Percentiles rank a stretch among this genome's conserved stretches.
Conservation (phyloP, 2,797 vertebrate genomes). For the Cossypha polioptera region DNA sequence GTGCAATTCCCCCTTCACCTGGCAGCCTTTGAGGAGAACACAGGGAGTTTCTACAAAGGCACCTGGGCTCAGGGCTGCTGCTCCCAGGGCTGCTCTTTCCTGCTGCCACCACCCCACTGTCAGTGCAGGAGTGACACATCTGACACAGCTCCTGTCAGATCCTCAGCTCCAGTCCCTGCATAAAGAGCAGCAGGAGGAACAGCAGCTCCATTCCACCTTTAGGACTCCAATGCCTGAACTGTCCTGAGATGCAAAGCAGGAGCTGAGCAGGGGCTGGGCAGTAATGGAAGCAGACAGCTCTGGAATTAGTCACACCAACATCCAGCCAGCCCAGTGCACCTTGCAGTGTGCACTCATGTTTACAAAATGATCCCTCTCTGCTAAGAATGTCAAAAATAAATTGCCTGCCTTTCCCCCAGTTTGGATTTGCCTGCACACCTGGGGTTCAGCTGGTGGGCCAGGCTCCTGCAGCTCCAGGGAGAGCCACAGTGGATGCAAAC, state of each 20-base stretch:
- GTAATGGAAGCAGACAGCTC: slow-evolving; percentile 58
- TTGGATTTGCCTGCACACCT: background rate
- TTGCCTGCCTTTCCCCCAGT: background rate
- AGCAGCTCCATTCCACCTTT: background rate
- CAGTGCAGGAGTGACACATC: background rate
- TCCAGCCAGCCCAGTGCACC: slow-evolving; percentile 37
- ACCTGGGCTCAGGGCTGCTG: background rate
- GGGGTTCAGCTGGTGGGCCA: background rate
- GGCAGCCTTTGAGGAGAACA: slow-evolving; percentile 27
- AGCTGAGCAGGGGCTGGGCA: background rate
- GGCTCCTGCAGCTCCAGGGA: background rate
- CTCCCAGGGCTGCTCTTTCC: background rate
- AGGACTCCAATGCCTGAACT: background rate
- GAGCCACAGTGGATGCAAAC: background rate
- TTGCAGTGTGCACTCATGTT: slow-evolving; percentile 12
- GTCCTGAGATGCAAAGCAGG: background rate
- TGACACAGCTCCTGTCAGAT: background rate
- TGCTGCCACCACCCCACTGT: background rate
- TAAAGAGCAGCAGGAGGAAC: background rate
- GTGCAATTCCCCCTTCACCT: background rate
- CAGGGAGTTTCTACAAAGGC: slow-evolving; percentile 18
- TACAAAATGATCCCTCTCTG: slow-evolving; percentile 20
- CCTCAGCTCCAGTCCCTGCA: background rate
- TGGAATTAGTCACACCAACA: slow-evolving; percentile 45
- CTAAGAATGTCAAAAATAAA: slow-evolving; percentile 23